These are phyloP conservation scores for Scaeva pyrastri DNA, from an alignment of 2,888 invertebrate genomes.

Conservation along the genomic window DNA sequence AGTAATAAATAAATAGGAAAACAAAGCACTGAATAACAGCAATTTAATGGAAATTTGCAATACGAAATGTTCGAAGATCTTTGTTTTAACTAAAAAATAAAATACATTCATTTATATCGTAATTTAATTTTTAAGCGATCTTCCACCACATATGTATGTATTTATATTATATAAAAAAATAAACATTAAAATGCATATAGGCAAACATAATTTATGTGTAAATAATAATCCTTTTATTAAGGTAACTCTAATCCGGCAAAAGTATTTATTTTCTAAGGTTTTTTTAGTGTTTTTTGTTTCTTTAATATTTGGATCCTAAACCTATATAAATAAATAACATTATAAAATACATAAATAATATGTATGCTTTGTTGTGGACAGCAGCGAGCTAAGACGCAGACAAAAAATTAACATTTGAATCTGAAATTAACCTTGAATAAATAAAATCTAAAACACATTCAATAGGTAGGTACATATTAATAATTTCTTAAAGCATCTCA, in stretches of 20 bases:
- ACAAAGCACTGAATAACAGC: conserved; percentile 37
- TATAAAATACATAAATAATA: conserved; percentile 1
- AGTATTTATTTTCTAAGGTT: conserved; percentile 39
- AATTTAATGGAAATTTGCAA: conserved; percentile 54
- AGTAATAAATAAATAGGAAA: conserved; percentile 73
- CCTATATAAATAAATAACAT: conserved; percentile 14
- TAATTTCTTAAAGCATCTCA: conserved; percentile 54
- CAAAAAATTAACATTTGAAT: conserved; percentile 23
- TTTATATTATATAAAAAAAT: conserved; percentile 20
- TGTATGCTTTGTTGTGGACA: not conserved
- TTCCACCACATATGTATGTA: conserved; percentile 53
- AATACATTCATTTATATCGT: not conserved
- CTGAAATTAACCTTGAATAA: conserved; percentile 62
- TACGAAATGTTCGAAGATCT: conserved; percentile 69
- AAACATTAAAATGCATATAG: conserved; percentile 30
- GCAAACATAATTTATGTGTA: conserved; percentile 23
- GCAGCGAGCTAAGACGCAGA: not conserved
- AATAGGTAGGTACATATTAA: conserved; percentile 52
- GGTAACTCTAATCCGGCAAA: conserved; percentile 71
- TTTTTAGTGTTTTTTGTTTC: conserved; percentile 1
- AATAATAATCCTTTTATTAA: conserved; percentile 50
- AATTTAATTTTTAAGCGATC: conserved; percentile 24
- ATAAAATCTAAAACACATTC: conserved; percentile 52
- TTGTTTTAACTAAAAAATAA: not conserved
- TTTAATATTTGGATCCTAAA: conserved; percentile 20